Evolutionary conservation across 2,888 invertebrate genomes (phyloP), one percentile per base, ranked within the genome.

Genomic region (Apamea anceps): DNA sequence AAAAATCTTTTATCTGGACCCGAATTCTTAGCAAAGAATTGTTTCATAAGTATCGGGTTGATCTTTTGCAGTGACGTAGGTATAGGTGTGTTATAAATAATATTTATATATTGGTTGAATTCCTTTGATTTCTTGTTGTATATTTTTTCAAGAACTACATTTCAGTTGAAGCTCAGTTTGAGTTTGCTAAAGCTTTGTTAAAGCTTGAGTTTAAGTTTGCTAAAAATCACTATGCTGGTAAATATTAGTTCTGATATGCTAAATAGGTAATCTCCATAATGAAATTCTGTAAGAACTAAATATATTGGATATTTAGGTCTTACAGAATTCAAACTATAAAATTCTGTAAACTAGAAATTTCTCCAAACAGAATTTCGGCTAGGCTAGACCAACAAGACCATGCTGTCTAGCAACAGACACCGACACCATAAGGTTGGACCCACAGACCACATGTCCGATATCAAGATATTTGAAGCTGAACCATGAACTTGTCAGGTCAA

Each of bases 1-100:
- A 95, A 95, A 95, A 95, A 90, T 93, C 93, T 95, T 95, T 95
- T 94, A 92, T 94, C 94, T 94, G 93, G 92, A 94, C 94, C 94
- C 92, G 83, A 94, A 96, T 96, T 95, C 95, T 91, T 93, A 83
- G 89, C 86, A 90, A 93, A 93, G 89, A 93, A 92, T 91, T 73
- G 81, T 84, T 87, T 89, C 60, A 76, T 77, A 81, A 84, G 79
- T 87, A 80, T 28, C 60, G 51, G 65, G 74, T 86, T 77, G 45
- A 85, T 81, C 70, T 81, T 81, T 81, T 72, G 42, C 73, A 66
- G 57, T 72, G 51, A 62, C 42, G 32, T 85, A 68, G 45, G 65
- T 37, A 65, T 25, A 37, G 5, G 21, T 21, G 4, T 10, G 32
- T 4, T 21, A 21, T 32, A 21, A 18, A 21, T 63, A 1, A 21